Conservation (phyloP, 2,888 invertebrate genomes). For the Mesorhabditis belari region DNA sequence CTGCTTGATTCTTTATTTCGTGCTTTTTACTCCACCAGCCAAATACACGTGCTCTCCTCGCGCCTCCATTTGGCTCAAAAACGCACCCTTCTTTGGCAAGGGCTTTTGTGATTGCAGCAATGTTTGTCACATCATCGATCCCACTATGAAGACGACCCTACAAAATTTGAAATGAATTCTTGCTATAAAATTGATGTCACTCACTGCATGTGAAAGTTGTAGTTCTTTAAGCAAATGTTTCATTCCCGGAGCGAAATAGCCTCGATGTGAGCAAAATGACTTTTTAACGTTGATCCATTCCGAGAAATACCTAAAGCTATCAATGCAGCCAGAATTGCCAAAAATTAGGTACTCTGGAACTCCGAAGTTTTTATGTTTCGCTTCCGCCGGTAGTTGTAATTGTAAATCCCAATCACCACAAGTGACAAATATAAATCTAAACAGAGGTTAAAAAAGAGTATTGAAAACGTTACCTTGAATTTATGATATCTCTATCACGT, state of each 20-base stretch:
- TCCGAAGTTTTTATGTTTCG: not conserved
- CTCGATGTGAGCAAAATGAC: conserved; percentile 49
- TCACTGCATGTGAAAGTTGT: conserved; percentile 44
- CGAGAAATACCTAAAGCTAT: conserved; percentile 51
- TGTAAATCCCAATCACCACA: conserved; percentile 62
- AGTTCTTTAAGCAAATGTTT: conserved; percentile 39
- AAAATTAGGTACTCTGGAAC: no score
- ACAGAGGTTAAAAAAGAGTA: not conserved
- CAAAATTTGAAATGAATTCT: not conserved
- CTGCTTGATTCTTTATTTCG: no score
- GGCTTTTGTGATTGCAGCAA: conserved; percentile 52
- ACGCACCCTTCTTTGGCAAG: conserved; percentile 32
- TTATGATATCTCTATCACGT: conserved; percentile 6
- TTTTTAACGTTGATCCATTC: conserved; percentile 63
- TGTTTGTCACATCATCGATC: conserved; percentile 57
- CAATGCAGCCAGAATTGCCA: not conserved
- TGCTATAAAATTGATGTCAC: not conserved
- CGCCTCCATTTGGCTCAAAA: not conserved
- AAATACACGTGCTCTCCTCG: not conserved
- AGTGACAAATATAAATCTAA: conserved; percentile 59
- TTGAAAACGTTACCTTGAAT: not conserved
- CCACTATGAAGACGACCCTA: conserved; percentile 58
- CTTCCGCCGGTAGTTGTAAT: conserved; percentile 10
- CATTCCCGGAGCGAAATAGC: conserved; percentile 55
- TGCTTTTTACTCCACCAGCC: not conserved